Percentiles rank a stretch among this genome's conserved stretches.
phyloP scores from a whole-genome alignment of 2,797 vertebrate species.

The Periophthalmus magnuspinnatus region DNA sequence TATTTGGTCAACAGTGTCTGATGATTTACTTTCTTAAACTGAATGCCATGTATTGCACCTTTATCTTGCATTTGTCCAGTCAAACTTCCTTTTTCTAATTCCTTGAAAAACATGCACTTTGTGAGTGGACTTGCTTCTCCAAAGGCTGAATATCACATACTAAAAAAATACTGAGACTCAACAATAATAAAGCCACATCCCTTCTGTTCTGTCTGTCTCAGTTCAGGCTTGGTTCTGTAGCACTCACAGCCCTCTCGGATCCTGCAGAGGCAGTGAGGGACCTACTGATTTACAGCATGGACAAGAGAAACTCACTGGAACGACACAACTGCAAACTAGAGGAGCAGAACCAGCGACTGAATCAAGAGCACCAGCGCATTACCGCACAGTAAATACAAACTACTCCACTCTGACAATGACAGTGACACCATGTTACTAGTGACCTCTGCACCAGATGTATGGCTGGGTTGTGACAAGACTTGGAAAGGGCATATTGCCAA shows the following conservation, averaged over 20 bases:
- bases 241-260: conserved; percentile 68
- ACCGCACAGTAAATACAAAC: conserved; percentile 75
- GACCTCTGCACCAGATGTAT: not conserved
- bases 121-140: no score
- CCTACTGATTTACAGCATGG: conserved; percentile 81
- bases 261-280: conserved; percentile 78
- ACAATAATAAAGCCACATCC: not conserved
- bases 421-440: not conserved
- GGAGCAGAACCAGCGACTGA: conserved; percentile 84
- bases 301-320: conserved; percentile 69
- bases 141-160: no score
- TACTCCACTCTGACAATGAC: not conserved
- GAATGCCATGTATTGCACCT: no score
- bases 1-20: conserved; percentile 1
- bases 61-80: no score
- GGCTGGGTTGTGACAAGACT: conserved; percentile 4
- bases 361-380: conserved; percentile 73
- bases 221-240: conserved; percentile 86
- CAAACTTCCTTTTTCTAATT: no score
- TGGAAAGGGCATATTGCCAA: conserved; percentile 18
- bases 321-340: conserved; percentile 76
- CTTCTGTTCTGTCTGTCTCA: conserved; percentile 47
- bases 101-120: no score
- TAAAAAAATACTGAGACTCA: not conserved
- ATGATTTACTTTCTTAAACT: conserved; percentile 29